Evolutionary conservation across 2,113 vertebrate species (phyloP), one percentile per base, ranked within the genome.

Genomic region (Tenebrosternarchus preto): DNA sequence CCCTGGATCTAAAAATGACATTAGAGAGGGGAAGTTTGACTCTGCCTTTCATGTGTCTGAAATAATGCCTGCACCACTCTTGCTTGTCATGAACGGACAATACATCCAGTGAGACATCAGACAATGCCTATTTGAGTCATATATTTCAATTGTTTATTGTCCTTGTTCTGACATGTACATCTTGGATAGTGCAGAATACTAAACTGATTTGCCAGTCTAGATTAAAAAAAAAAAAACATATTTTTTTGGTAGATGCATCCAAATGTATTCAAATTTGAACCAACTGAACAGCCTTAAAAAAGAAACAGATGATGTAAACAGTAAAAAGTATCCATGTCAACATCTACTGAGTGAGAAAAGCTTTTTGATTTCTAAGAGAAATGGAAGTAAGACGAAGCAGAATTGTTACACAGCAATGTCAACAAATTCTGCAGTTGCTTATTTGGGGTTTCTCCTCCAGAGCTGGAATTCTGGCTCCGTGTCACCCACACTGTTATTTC

Each of bases 401-500:
- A 36, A 66, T 33, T 53, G 36, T 83, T 57, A 46, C 71, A 84
- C 78, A 83, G 82, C 67, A 76, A 74, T 81, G 76, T 85, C 78
- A 81, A 83, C 78, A 81, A 86, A 84, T 85, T 78, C 84, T 80
- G 80, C 72, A 83, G 68, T 63, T 82, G 80, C 77, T 81, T 85
- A 81, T 85, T 86, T 83, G 72, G 78, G 83, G 77, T 83, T 86
- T 82, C 73, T 76, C 57, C 74, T 69, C 64, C 71, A 81, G 80
- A 70, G 79, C 77, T 86, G n/a, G 87, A 82, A 88, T 88, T 84
- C 89, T 80, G 78, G 84, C 82, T 88, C 82, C 50, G 86, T 87
- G 88, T 92, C 89, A 91, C 89, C 91, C 89, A 83, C 92, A 92
- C 91, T 88, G 88, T 90, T 92, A 91, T 88, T 91, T 85, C 81